Base-by-base conservation (phyloP, 2,113 vertebrate species). In the Copsychus sechellarum region DNA sequence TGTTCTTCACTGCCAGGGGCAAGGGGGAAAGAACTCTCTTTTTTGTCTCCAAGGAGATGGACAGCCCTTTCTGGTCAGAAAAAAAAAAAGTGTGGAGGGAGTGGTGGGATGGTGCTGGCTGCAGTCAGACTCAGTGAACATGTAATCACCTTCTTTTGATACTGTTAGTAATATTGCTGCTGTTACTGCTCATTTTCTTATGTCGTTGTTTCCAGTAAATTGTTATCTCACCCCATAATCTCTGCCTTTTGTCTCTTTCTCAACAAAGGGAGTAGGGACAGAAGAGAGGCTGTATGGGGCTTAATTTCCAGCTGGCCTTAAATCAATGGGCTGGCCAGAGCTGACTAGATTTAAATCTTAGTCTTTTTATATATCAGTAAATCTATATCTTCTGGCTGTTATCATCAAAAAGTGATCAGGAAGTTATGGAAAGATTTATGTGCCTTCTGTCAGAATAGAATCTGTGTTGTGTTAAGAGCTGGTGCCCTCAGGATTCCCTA, bases 11-110 rank as follows among this genome's bases (percentile, higher is more conserved):
- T 79, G 10, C 24, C 3, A 3, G 12, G 38, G 25, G 1, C 0
- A 3, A 47, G n/a, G 12, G 8, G 20, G 8, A 40, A 79, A n/a
- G 48, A 38, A 21, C 23, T 67, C 28, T 40, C 25, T 43, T 24
- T 31, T 8, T 38, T 23, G 16, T 28, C 53, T 54, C n/a, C 0
- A 1, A 29, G 38, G 40, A 79, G n/a, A 14, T 13, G 28, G 24
- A 15, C 0, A 0, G n/a, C n/a, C 40, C 13, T 54, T 79, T 61
- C 28, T 25, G 16, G 20, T 25, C 0, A 0, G n/a, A 56, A 14
- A 45, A 45, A 43, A 43, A 20, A 20, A 28, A 47, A 3, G 5
- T 33, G 28, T 61, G 11, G 11, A 77, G 26, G 36, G 53, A 86
- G 43, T 0, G 0, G 17, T 58, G 36, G 36, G 6, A 20, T 34